phyloP scores from a whole-genome alignment of 1,140 invertebrate genomes.

The Sinella curviseta region DNA sequence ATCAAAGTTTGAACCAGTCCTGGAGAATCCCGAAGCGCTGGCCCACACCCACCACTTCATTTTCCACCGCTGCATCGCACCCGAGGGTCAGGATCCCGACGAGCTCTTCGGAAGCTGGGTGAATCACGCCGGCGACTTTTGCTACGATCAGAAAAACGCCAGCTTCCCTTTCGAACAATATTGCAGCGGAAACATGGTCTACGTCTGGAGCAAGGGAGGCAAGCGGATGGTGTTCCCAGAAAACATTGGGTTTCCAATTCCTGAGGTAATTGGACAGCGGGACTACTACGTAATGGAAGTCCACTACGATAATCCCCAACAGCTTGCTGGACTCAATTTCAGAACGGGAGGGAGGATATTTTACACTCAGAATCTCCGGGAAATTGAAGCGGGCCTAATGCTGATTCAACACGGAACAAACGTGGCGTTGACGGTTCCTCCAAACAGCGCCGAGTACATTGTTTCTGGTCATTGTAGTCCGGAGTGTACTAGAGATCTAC shows the following conservation, averaged over 20 bases:
- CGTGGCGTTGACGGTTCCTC: not conserved
- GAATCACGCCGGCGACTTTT: not conserved
- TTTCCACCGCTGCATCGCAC: constrained; percentile 25
- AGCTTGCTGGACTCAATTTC: not conserved
- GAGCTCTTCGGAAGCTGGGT: constrained; percentile 29
- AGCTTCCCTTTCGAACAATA: not conserved
- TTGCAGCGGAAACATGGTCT: constrained; percentile 27
- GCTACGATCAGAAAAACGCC: not conserved
- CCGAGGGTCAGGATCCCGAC: constrained; percentile 19
- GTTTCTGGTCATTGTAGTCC: constrained; percentile 30
- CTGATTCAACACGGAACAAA: not conserved
- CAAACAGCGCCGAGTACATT: not conserved
- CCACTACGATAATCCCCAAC: too few species aligned
- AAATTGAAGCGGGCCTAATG: constrained; percentile 4
- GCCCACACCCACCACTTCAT: constrained; percentile 40
- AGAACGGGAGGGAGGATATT: not conserved
- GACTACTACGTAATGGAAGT: not conserved
- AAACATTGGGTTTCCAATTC: not conserved
- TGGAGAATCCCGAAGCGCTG: not conserved
- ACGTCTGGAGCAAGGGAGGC: constrained; percentile 35
- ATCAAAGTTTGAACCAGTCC: constrained; percentile 27
- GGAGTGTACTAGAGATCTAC: not conserved
- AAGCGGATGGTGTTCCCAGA: not conserved
- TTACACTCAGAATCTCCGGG: not conserved
- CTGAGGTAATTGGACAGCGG: not conserved